Evolutionary conservation across 2,888 invertebrate genomes (phyloP).

Genomic region (Asteroscopus sphinx): DNA sequence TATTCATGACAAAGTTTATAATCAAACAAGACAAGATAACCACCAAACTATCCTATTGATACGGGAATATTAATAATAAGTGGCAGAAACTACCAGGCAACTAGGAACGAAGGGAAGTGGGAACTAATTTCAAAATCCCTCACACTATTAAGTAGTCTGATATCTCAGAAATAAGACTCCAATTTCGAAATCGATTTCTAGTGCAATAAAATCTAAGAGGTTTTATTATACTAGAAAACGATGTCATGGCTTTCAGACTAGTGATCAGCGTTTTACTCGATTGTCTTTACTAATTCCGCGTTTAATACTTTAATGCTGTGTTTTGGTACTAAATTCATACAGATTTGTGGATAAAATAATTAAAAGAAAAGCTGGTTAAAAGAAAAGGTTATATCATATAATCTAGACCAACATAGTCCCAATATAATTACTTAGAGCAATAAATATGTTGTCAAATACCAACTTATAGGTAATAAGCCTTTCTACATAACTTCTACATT

Average conservation of each 20-base stretch:
- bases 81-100: conserved; percentile 9
- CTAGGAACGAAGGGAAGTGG: conserved; percentile 1
- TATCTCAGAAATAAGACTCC: background rate
- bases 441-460: too few species aligned
- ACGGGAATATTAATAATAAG: conserved; percentile 5
- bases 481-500: too few species aligned
- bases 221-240: conserved; percentile 15
- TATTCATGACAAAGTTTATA: background rate
- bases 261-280: background rate
- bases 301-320: background rate
- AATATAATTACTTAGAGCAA: too few species aligned
- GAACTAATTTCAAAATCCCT: conserved; percentile 11
- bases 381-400: too few species aligned
- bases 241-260: conserved; percentile 4
- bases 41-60: conserved; percentile 5
- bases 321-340: too few species aligned
- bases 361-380: too few species aligned
- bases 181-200: conserved; percentile 8
- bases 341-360: too few species aligned
- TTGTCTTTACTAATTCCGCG: background rate
- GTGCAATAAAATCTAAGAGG: conserved; percentile 12
- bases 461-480: too few species aligned
- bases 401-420: too few species aligned
- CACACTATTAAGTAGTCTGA: conserved; percentile 18
- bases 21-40: conserved; percentile 5